Percentiles rank a stretch among this genome's conserved stretches.
phyloP scores from a whole-genome alignment of 2,113 vertebrate species.

The Chinchilla lanigera region DNA sequence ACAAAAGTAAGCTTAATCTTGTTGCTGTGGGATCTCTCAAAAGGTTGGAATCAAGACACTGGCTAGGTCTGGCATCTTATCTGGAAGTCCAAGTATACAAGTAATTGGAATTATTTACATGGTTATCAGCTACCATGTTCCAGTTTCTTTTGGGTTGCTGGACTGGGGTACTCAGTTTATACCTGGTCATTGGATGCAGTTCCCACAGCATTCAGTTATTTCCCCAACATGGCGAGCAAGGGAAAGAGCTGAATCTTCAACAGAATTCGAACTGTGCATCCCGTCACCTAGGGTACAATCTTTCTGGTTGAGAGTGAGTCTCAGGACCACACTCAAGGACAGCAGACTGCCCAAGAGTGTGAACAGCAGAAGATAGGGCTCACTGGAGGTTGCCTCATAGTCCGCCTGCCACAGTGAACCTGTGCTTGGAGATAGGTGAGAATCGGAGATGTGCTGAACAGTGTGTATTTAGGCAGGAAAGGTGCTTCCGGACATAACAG shows the following conservation, averaged over 20 bases:
- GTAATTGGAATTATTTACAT: neutral
- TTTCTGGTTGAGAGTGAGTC: neutral
- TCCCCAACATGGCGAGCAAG: neutral
- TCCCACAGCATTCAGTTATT: neutral
- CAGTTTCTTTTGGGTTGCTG: neutral
- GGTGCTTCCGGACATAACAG: neutral
- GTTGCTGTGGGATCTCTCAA: neutral
- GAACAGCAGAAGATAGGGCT: neutral
- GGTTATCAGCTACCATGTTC: neutral
- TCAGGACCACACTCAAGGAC: neutral
- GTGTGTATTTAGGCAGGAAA: neutral
- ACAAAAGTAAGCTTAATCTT: neutral
- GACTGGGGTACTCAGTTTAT: neutral
- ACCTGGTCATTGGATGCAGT: neutral
- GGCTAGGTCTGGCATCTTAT: neutral
- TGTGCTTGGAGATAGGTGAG: neutral
- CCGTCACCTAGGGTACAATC: neutral
- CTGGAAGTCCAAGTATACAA: neutral
- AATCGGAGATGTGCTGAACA: neutral
- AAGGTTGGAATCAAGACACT: neutral
- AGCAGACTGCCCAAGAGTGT: no score
- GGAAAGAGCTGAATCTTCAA: neutral
- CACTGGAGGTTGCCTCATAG: accelerated
- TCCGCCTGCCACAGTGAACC: neutral
- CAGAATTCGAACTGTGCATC: neutral